Evolutionary conservation across 2,113 vertebrate species (phyloP).

Genomic region (Gallinago jamesoni): DNA sequence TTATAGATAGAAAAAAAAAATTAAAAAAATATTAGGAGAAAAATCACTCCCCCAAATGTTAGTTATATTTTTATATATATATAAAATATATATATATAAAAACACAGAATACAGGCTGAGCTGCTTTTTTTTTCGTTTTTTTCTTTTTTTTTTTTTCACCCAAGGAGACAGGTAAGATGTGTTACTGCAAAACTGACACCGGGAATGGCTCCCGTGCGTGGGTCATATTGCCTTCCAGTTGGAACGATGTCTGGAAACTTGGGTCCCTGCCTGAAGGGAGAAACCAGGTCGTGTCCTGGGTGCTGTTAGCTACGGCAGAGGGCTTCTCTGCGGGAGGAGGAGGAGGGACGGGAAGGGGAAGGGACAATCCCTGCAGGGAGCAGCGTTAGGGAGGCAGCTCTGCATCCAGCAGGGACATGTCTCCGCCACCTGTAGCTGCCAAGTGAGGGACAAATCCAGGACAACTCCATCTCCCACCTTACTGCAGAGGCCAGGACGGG

Average conservation of each 20-base stretch:
- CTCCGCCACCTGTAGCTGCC: background rate
- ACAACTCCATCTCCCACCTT: background rate
- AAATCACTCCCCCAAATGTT: background rate
- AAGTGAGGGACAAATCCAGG: background rate
- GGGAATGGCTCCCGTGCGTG: background rate
- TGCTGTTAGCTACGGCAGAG: accelerated
- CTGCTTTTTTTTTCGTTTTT: background rate
- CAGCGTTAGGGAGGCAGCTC: background rate
- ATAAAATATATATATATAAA: slow-evolving; percentile 11
- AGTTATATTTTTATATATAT: slow-evolving; percentile 30
- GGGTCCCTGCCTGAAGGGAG: background rate
- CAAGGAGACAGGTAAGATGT: background rate
- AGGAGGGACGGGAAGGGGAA: background rate
- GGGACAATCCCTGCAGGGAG: accelerated
- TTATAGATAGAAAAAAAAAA: slow-evolving; percentile 51
- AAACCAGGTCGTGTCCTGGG: background rate
- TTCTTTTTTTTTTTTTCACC: background rate
- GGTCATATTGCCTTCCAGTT: background rate
- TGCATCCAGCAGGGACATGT: background rate
- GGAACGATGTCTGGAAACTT: slow-evolving; percentile 1
- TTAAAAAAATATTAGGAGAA: slow-evolving; percentile 29
- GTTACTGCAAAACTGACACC: background rate
- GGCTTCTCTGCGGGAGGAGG: background rate
- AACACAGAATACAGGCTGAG: background rate
- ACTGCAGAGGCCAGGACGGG: background rate